A percentile compares a stretch with the other conserved stretches of the same genome.
These are phyloP conservation scores for Luidia sarsii DNA, from an alignment of 53 echinoderm and acorn worm species.

Conservation along the genomic window DNA sequence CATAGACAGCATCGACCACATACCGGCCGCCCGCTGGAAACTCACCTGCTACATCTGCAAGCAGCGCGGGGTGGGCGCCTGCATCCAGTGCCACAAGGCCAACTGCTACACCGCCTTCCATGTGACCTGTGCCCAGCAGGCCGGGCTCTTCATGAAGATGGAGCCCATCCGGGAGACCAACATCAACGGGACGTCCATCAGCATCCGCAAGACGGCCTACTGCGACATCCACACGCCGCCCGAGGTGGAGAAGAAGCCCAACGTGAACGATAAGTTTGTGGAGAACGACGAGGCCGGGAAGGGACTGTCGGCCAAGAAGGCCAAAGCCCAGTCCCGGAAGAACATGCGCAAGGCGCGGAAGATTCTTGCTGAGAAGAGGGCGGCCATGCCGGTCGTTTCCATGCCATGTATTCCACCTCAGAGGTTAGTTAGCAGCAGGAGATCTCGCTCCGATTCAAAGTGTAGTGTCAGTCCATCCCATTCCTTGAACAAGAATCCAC, in stretches of 20 bases:
- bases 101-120: slow-evolving; percentile 99
- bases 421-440: no score
- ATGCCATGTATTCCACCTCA: slow-evolving; percentile 97
- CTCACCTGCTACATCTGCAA: slow-evolving; percentile 97
- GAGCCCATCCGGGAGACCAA: slow-evolving; percentile 93
- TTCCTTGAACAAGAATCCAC: no score
- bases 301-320: slow-evolving; percentile 89
- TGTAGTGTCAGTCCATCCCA: no score
- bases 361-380: slow-evolving; percentile 97
- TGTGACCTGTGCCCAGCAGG: slow-evolving; percentile 98
- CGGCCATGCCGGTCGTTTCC: slow-evolving; percentile 97
- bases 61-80: slow-evolving; percentile 94
- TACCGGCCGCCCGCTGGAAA: slow-evolving; percentile 98
- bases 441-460: no score
- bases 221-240: slow-evolving; percentile 99
- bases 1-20: slow-evolving; percentile 95
- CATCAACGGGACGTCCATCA: slow-evolving; percentile 94
- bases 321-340: slow-evolving; percentile 95
- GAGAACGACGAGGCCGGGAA: slow-evolving; percentile 67
- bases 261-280: slow-evolving; percentile 57
- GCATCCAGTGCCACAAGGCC: slow-evolving; percentile 99
- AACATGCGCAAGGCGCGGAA: slow-evolving; percentile 99
- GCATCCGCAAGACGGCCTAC: slow-evolving; percentile 95
- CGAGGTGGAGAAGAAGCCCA: slow-evolving; percentile 90
- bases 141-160: slow-evolving; percentile 98